Base-by-base conservation (phyloP, 1,140 invertebrate species). In the Pseudobourletiella spinata region DNA sequence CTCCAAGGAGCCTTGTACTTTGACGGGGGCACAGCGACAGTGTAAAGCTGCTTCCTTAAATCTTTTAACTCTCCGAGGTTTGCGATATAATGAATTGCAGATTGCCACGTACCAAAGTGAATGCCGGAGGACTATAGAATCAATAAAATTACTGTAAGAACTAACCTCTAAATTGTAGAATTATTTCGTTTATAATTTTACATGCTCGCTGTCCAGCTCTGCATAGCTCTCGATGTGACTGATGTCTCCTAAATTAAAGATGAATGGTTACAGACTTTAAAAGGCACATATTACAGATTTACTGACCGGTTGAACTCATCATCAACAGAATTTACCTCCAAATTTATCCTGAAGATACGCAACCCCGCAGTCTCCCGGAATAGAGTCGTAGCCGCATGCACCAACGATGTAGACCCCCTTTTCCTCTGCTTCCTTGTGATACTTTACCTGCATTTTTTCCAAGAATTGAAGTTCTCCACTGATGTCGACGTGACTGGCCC, bases 391-490 rank as follows among this genome's bases (percentile, higher is more conserved):
- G 1, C 93, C 94, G 77, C 91, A 95, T 16, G 90, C 86, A 67
- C 88, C 89, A 11, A 97, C 76, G 3, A 96, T 77, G 72, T 89
- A 94, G 1, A 93, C 78, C 24, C 80, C 85, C 20, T 85, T 85
- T 59, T 91, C 82, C 72, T 83, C 75, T 0, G 95, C 94, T 51
- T 79, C 74, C 57, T 84, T 78, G 70, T 89, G 78, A 75, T 95
- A 92, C 66, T 86, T 76, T 32, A 92, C 72, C 73, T 91, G 87
- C 78, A 94, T 89, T 25, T 71, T 77, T 76, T 96, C 91, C 74
- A 96, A 85, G 71, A 84, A 96, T 84, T 93, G 74, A 52, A 25
- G 86, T 76, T 97, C 94, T 16, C 89, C 93, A 74, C 84, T 88
- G 18, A 97, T 84, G 78, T 98, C 95, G 83, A 88, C 81, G 74